Evolutionary conservation across 2,888 invertebrate genomes (phyloP).

Genomic region (Sarcophaga subvicina): DNA sequence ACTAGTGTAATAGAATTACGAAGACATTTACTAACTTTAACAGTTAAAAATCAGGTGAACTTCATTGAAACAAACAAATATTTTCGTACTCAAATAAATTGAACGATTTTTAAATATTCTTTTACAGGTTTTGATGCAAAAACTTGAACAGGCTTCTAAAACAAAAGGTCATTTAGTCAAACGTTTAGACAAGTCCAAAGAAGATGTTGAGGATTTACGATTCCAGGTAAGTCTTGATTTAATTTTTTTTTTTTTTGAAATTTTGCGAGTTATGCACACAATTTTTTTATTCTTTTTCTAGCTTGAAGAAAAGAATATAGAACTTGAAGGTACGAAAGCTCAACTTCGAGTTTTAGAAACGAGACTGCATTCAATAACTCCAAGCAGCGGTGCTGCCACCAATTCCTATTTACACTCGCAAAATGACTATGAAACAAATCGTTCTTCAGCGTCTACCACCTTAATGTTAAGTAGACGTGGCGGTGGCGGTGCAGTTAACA

Average conservation of each 20-base stretch:
- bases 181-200: slow-evolving; percentile 88
- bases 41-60: slow-evolving; percentile 91
- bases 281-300: slow-evolving; percentile 76
- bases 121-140: slow-evolving; percentile 85
- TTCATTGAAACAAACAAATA: not conserved
- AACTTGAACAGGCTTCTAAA: slow-evolving; percentile 87
- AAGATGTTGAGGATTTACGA: slow-evolving; percentile 91
- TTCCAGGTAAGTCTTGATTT: slow-evolving; percentile 85
- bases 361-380: slow-evolving; percentile 78
- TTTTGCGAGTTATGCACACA: too few relatives aligned
- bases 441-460: slow-evolving; percentile 78
- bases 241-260: too few relatives aligned
- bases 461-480: slow-evolving; percentile 78
- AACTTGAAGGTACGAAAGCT: slow-evolving; percentile 91
- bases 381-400: slow-evolving; percentile 81
- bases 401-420: slow-evolving; percentile 79
- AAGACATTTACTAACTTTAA: slow-evolving; percentile 90
- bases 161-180: slow-evolving; percentile 86
- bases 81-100: not conserved
- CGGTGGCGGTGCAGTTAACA: slow-evolving; percentile 71
- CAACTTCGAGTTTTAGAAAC: slow-evolving; percentile 88
- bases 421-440: slow-evolving; percentile 79
- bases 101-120: not conserved
- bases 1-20: slow-evolving; percentile 91
- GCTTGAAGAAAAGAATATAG: slow-evolving; percentile 92